Percentiles rank a stretch among this genome's conserved stretches.
phyloP scores from a whole-genome alignment of 2,888 invertebrate species.

The Volucella bombylans region DNA sequence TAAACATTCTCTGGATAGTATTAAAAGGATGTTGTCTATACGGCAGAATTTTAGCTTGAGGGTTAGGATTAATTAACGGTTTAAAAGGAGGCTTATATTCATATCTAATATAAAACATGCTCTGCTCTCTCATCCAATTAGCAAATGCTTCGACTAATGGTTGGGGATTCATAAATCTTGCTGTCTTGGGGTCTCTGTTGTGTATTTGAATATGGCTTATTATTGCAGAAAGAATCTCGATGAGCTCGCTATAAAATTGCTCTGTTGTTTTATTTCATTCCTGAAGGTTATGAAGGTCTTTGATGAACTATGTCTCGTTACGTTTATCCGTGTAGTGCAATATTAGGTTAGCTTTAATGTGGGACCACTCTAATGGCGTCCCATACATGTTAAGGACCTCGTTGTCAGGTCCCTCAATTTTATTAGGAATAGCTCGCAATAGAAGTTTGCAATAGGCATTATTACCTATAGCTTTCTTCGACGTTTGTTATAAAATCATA shows the following conservation, averaged over 20 bases:
- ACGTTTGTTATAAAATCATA: too few relatives aligned
- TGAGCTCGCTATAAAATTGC: constrained; percentile 40
- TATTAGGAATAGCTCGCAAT: constrained; percentile 54
- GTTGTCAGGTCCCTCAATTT: constrained; percentile 52
- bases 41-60: neutral
- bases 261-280: constrained; percentile 29
- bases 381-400: constrained; percentile 53
- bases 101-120: constrained; percentile 2
- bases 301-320: too few relatives aligned
- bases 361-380: constrained; percentile 32
- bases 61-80: neutral
- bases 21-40: neutral
- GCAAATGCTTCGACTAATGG: constrained; percentile 11
- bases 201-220: constrained; percentile 49
- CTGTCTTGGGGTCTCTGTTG: constrained; percentile 9
- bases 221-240: constrained; percentile 55
- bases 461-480: constrained; percentile 11
- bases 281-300: constrained; percentile 23
- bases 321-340: constrained; percentile 33
- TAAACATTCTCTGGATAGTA: neutral
- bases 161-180: constrained; percentile 4
- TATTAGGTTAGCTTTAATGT: constrained; percentile 18
- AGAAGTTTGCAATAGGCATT: constrained; percentile 26
- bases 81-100: constrained; percentile 9
- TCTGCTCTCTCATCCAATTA: constrained; percentile 4